These are phyloP conservation scores for Bettongia penicillata DNA, from an alignment of 2,113 vertebrate genomes.

Conservation along the genomic window DNA sequence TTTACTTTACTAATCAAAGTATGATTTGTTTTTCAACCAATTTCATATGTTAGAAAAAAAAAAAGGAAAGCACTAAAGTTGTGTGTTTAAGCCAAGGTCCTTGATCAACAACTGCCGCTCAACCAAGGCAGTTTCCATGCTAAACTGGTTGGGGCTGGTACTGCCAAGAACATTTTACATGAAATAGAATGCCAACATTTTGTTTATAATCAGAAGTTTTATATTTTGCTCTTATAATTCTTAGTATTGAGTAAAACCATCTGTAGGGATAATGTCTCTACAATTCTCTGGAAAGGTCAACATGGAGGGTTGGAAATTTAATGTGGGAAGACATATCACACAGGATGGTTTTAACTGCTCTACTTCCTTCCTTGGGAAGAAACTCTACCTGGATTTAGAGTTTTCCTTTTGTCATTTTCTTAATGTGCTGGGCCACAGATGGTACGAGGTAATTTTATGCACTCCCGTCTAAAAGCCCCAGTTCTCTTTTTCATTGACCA, in stretches of 20 bases:
- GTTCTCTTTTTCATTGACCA: constrained; percentile 72
- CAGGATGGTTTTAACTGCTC: constrained; percentile 50
- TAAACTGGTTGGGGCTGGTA: constrained; percentile 14
- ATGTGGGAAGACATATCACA: constrained; percentile 17
- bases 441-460: constrained; percentile 59
- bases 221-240: constrained; percentile 52
- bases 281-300: constrained; percentile 50
- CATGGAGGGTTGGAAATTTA: constrained; percentile 30
- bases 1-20: constrained; percentile 50
- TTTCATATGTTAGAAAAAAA: constrained; percentile 49
- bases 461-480: constrained; percentile 67
- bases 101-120: constrained; percentile 50
- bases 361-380: constrained; percentile 34
- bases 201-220: constrained; percentile 59
- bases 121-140: constrained; percentile 4
- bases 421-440: constrained; percentile 53
- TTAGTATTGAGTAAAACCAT: constrained; percentile 31
- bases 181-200: constrained; percentile 62
- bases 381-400: constrained; percentile 65
- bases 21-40: constrained; percentile 61
- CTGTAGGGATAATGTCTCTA: constrained; percentile 24
- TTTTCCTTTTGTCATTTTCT: constrained; percentile 63
- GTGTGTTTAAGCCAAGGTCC: not conserved
- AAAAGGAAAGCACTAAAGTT: constrained; percentile 53
- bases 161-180: constrained; percentile 36